Percentiles rank a stretch among this genome's conserved stretches.
Evolutionary conservation across 2,113 vertebrate genomes (phyloP).

Genomic region (Tor tambroides): DNA sequence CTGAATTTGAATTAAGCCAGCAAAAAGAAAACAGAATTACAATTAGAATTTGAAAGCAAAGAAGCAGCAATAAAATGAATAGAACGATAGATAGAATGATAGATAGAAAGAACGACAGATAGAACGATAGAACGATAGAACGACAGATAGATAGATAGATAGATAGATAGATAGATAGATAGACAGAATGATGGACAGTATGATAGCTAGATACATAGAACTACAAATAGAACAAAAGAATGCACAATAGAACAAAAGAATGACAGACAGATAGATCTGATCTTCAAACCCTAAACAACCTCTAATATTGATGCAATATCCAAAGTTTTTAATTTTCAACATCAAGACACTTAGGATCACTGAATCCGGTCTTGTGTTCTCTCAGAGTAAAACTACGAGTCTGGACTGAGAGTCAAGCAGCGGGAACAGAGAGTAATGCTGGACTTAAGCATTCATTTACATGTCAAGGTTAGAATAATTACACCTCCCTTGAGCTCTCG

Average conservation of each 20-base stretch:
- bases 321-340: neutral
- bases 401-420: neutral
- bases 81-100: neutral
- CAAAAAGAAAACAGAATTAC: neutral
- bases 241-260: too few relatives aligned
- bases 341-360: neutral
- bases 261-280: neutral
- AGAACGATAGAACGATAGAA: neutral
- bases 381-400: neutral
- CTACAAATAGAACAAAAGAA: neutral
- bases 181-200: neutral
- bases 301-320: neutral
- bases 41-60: neutral
- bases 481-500: neutral
- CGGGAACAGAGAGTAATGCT: slow-evolving; percentile 7
- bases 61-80: neutral
- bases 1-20: neutral
- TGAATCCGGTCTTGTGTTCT: neutral
- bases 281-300: neutral
- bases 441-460: slow-evolving; percentile 43
- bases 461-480: slow-evolving; percentile 54
- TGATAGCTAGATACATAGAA: too few relatives aligned
- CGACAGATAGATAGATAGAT: neutral
- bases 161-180: neutral
- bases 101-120: neutral